A percentile compares a stretch with the other conserved stretches of the same genome.
phyloP scores from a whole-genome alignment of 2,797 vertebrate species.

The Paramormyrops hopkinsi region DNA sequence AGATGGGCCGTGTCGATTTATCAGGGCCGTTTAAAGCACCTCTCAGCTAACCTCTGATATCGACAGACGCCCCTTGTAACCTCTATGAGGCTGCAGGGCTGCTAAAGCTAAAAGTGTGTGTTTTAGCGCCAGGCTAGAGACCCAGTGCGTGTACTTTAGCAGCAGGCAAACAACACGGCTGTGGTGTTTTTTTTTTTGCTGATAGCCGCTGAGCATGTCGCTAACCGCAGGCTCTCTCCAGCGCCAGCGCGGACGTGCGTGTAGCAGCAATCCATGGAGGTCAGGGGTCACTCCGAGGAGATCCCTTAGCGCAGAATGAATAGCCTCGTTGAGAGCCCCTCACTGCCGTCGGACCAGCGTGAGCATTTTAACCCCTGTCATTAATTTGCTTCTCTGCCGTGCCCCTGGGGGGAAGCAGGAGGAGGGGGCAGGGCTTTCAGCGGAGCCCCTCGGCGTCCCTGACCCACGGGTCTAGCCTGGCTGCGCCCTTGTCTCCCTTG shows the following conservation, averaged over 20 bases:
- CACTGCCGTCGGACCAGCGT: conserved; percentile 19
- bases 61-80: conserved; percentile 37
- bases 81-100: conserved; percentile 25
- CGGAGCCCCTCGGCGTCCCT: conserved; percentile 15
- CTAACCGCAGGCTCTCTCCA: conserved; percentile 4
- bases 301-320: conserved; percentile 29
- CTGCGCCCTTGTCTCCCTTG: conserved; percentile 34
- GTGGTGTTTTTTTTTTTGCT: neutral
- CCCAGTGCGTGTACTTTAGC: neutral
- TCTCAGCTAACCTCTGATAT: conserved; percentile 39
- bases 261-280: conserved; percentile 2
- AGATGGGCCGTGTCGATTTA: conserved; percentile 43
- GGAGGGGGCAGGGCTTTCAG: conserved; percentile 23
- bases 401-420: conserved; percentile 21
- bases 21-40: conserved; percentile 44
- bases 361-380: conserved; percentile 32
- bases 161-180: neutral
- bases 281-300: conserved; percentile 21
- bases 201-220: conserved; percentile 1
- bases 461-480: conserved; percentile 27
- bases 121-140: neutral
- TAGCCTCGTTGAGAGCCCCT: conserved; percentile 30
- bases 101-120: neutral
- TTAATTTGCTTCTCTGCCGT: conserved; percentile 37
- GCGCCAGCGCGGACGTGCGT: neutral